Conservation (phyloP, 2,113 vertebrate genomes). For the Todiramphus chloris region DNA sequence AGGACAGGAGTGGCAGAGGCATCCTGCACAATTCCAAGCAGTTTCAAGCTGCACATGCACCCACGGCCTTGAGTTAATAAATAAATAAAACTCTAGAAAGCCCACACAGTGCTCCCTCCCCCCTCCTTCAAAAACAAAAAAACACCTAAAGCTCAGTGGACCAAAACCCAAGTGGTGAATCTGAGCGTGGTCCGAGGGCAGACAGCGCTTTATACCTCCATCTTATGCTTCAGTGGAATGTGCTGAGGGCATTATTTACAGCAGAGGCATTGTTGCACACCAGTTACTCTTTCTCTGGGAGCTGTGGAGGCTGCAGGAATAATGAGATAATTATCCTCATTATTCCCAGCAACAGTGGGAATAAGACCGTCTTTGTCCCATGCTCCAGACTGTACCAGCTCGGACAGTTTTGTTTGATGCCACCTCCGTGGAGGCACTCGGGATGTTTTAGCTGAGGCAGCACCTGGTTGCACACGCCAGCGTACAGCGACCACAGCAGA, state of each 20-base stretch:
- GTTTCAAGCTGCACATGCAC: not conserved
- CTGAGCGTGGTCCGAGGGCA: not conserved
- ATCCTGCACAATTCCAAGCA: not conserved
- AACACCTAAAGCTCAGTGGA: not conserved
- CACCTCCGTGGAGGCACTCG: accelerated
- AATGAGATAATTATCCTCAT: slow-evolving; percentile 56
- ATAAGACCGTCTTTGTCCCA: slow-evolving; percentile 15
- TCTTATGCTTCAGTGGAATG: slow-evolving; percentile 36
- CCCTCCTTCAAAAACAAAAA: not conserved
- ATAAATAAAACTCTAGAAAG: not conserved
- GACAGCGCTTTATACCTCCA: not conserved
- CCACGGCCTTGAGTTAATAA: not conserved
- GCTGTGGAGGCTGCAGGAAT: slow-evolving; percentile 48
- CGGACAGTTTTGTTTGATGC: not conserved
- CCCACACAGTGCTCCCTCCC: not conserved
- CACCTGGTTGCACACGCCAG: accelerated
- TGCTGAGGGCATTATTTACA: slow-evolving; percentile 44
- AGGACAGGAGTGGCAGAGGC: not conserved
- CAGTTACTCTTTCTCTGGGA: slow-evolving; percentile 31
- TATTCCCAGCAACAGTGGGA: slow-evolving; percentile 6
- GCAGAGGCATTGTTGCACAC: slow-evolving; percentile 51
- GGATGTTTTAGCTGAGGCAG: not conserved
- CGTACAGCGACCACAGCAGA: not conserved
- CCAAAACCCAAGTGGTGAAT: not conserved
- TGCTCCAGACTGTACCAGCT: not conserved